Base-by-base conservation (phyloP, 2,113 vertebrate species). In the Cervus canadensis region DNA sequence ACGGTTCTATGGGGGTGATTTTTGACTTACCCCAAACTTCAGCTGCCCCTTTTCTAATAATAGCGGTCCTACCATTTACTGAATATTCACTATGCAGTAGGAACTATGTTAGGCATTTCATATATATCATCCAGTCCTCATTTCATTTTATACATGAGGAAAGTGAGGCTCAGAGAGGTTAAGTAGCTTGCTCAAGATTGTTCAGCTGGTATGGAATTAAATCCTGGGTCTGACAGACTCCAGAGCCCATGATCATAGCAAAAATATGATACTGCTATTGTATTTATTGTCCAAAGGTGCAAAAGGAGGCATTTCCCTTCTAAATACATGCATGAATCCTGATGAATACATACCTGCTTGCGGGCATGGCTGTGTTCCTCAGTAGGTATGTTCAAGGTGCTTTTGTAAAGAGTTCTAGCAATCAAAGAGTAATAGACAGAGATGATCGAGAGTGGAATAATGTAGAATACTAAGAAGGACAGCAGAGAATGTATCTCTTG, bases 351-450 rank as follows among this genome's bases (percentile, higher is more conserved):
- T 98, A 99, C 99, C 99, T 99, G 99, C 94, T 99, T 99, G 52
- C 97, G 98, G 87, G 98, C 99, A 85, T 99, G 99, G 3, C 98
- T 95, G 0, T 99, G 98, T 87, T 99, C 99, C 95, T 99, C 99
- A 52, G 98, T 99, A 30, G 99, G 99, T 98, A 99, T 99, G 97
- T 99, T 99, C 97, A 97, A 87, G 25, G 99, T 99, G 71, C 99
- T 99, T 98, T 97, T 99, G 71, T 99, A 99, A 67, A 99, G 98
- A 17, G 99, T 99, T 98, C 97, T 99, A 88, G 99, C 99, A 0
- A 99, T 99, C 91, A 99, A 98, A 96, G 99, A 99, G 84, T 99
- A 99, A 96, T 99, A 99, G 95, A 99, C 98, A 76, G 99, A 99
- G 97, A 99, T 99, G 94, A 99, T 98, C 7, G 98, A 98, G 25